These are phyloP conservation scores for Polydesmus complanatus DNA, from an alignment of 2,888 invertebrate species.

Conservation along the genomic window DNA sequence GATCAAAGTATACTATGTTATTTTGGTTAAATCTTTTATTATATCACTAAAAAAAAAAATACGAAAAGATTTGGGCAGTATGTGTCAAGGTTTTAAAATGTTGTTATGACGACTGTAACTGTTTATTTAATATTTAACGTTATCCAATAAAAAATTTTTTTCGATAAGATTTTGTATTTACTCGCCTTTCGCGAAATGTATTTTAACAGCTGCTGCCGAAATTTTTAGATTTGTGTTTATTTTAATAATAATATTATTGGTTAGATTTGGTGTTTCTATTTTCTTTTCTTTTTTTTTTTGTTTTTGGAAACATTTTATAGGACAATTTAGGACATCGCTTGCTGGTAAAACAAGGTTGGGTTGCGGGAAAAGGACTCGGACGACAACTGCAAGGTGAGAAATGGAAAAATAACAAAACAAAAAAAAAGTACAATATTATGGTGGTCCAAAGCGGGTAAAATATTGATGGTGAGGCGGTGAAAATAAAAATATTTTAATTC, in stretches of 20 bases:
- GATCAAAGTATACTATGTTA: not conserved
- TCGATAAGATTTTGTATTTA: not conserved
- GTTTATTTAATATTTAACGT: no score
- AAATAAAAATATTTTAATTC: no score
- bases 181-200: not conserved
- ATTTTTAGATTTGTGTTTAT: not conserved
- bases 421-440: no score
- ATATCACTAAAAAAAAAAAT: no score
- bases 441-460: no score
- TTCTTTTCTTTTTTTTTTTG: conserved; percentile 10
- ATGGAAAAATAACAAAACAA: no score
- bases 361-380: conserved; percentile 23
- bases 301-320: conserved; percentile 18
- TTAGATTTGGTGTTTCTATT: not conserved
- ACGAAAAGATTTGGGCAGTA: no score
- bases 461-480: no score
- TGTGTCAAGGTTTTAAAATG: no score
- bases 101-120: not conserved
- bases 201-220: not conserved
- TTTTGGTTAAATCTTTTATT: no score
- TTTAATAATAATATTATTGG: not conserved
- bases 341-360: conserved; percentile 24
- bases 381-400: conserved; percentile 22
- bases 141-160: no score
- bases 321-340: conserved; percentile 23